Conservation (phyloP, 23 tunicate species). For the Trididemnum miniatum region DNA sequence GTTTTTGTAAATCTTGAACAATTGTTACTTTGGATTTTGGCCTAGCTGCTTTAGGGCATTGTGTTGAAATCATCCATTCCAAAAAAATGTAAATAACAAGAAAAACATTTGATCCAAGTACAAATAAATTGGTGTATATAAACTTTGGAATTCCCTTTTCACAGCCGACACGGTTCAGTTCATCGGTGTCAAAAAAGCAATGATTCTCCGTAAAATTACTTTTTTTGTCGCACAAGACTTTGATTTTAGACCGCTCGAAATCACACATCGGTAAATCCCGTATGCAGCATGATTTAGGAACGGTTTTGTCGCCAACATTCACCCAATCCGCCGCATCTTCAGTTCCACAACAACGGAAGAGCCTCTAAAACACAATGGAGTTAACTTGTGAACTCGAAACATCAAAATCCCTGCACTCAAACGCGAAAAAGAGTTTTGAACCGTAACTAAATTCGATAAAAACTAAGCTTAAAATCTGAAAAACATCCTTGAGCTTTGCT, state of each 20-base stretch:
- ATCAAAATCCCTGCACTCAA: too few relatives aligned
- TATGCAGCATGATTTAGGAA: conserved; percentile 13
- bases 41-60: too few relatives aligned
- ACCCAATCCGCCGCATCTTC: background rate
- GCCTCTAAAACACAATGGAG: background rate
- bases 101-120: background rate
- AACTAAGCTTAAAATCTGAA: too few relatives aligned
- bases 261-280: background rate
- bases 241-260: background rate
- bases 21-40: too few relatives aligned
- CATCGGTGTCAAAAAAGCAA: background rate
- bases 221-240: background rate
- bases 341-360: conserved; percentile 12
- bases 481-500: too few relatives aligned
- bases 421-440: too few relatives aligned
- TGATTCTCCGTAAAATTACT: background rate
- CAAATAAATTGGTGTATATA: background rate
- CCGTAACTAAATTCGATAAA: too few relatives aligned
- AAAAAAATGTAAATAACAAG: background rate
- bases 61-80: too few relatives aligned
- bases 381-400: background rate
- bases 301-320: background rate
- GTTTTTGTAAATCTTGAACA: too few relatives aligned
- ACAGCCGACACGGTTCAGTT: background rate
- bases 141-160: background rate